phyloP scores from a whole-genome alignment of 1,140 invertebrate genomes.

The Ips typographus region DNA sequence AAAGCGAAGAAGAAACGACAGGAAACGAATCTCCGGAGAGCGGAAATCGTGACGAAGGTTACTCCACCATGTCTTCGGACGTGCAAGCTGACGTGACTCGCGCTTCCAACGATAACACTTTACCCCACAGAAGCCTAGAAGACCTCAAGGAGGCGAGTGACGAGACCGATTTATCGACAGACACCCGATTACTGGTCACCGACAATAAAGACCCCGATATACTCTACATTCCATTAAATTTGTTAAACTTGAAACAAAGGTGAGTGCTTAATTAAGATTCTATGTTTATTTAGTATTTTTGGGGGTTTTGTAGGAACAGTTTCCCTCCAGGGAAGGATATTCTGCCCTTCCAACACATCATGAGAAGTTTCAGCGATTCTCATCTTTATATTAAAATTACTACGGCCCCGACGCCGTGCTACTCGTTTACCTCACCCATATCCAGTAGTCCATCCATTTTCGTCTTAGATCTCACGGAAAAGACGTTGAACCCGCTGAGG shows the following conservation, averaged over 20 bases:
- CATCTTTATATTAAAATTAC: slow-evolving; percentile 69
- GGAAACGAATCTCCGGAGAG: slow-evolving; percentile 69
- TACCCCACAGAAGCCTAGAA: slow-evolving; percentile 62
- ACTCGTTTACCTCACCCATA: slow-evolving; percentile 56
- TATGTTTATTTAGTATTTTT: not conserved
- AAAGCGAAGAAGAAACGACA: slow-evolving; percentile 60
- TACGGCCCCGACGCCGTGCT: slow-evolving; percentile 58
- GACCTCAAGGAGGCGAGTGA: slow-evolving; percentile 73
- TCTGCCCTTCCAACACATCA: slow-evolving; percentile 70
- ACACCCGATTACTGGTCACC: slow-evolving; percentile 55
- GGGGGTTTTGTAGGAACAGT: slow-evolving; percentile 58
- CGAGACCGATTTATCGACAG: slow-evolving; percentile 63
- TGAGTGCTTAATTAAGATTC: slow-evolving; percentile 19
- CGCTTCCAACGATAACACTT: slow-evolving; percentile 51
- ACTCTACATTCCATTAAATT: slow-evolving; percentile 67
- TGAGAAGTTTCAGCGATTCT: slow-evolving; percentile 71
- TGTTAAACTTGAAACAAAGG: slow-evolving; percentile 63
- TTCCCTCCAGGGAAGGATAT: slow-evolving; percentile 68
- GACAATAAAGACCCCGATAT: slow-evolving; percentile 66
- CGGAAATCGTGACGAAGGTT: slow-evolving; percentile 81
- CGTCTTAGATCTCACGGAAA: slow-evolving; percentile 57
- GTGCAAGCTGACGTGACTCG: slow-evolving; percentile 67
- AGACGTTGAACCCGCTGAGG: slow-evolving; percentile 52
- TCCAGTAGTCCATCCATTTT: slow-evolving; percentile 61
- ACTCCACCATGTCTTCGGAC: slow-evolving; percentile 88